phyloP scores from a whole-genome alignment of 2,888 invertebrate genomes.

The Choreutis nemorana region DNA sequence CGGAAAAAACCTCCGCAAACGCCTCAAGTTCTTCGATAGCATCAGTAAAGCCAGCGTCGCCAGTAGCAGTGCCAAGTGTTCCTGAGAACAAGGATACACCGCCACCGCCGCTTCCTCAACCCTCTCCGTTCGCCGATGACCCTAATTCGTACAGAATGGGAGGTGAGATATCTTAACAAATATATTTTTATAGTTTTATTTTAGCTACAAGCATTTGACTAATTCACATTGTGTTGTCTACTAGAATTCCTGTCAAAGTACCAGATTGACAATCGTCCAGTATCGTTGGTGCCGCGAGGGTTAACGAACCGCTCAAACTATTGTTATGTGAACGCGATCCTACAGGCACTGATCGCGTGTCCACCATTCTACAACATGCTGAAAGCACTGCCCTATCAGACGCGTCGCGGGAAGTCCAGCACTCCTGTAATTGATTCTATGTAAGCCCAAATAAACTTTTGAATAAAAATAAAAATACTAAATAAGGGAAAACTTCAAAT shows the following conservation, averaged over 20 bases:
- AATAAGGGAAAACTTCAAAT: too few relatives aligned
- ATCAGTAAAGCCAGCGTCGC: constrained; percentile 16
- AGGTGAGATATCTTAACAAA: constrained; percentile 54
- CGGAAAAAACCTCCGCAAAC: constrained; percentile 45
- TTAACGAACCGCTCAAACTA: constrained; percentile 94
- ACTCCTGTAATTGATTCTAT: constrained; percentile 93
- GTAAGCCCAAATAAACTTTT: too few relatives aligned
- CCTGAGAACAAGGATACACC: constrained; percentile 29
- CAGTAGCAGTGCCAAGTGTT: constrained; percentile 21
- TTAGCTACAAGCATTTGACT: not conserved
- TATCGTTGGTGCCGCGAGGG: constrained; percentile 87
- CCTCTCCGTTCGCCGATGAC: constrained; percentile 67
- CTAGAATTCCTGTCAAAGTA: constrained; percentile 79
- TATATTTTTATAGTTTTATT: not conserved
- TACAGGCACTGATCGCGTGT: constrained; percentile 93
- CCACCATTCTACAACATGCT: constrained; percentile 95
- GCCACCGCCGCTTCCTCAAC: constrained; percentile 41
- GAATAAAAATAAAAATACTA: too few relatives aligned
- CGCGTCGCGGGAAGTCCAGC: constrained; percentile 66
- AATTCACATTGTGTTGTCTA: constrained; percentile 23
- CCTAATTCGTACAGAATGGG: constrained; percentile 75
- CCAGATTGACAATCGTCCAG: constrained; percentile 78
- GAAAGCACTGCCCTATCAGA: constrained; percentile 76
- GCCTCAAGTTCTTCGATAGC: constrained; percentile 26
- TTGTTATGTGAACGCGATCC: constrained; percentile 95